Percentiles rank a stretch among this genome's conserved stretches.
Evolutionary conservation across 2,888 invertebrate species (phyloP).

Genomic region (Cheilosia soror): DNA sequence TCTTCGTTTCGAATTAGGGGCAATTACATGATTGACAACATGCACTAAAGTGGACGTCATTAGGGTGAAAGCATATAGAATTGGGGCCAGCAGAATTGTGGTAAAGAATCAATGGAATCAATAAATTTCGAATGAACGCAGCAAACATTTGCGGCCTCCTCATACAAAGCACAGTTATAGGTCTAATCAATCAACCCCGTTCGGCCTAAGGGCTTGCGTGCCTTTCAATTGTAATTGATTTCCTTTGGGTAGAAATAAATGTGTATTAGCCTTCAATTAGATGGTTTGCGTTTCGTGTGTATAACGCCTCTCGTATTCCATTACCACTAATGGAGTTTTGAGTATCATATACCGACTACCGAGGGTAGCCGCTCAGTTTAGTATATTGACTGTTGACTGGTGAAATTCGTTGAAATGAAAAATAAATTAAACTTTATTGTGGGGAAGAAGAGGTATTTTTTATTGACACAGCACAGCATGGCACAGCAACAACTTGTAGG

Average conservation of each 20-base stretch:
- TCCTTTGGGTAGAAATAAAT: constrained; percentile 59
- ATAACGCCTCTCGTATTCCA: constrained; percentile 52
- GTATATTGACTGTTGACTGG: background rate
- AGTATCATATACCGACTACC: background rate
- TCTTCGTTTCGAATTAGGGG: constrained; percentile 64
- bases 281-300: constrained; percentile 44
- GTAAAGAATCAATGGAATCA: constrained; percentile 63
- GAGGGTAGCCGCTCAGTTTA: background rate
- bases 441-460: background rate
- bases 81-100: constrained; percentile 3
- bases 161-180: constrained; percentile 17
- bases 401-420: background rate
- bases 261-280: constrained; percentile 70
- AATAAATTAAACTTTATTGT: background rate
- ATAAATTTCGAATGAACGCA: constrained; percentile 67
- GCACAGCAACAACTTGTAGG: too few species aligned
- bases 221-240: constrained; percentile 70
- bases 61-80: constrained; percentile 9
- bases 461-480: too few species aligned
- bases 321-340: constrained; percentile 55
- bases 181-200: constrained; percentile 74
- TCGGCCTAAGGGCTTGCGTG: constrained; percentile 71
- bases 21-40: constrained; percentile 73
- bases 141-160: constrained; percentile 52
- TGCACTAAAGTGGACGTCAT: constrained; percentile 56